Evolutionary conservation across 2,888 invertebrate species (phyloP).

Genomic region (Drosophila pseudotalamancana): DNA sequence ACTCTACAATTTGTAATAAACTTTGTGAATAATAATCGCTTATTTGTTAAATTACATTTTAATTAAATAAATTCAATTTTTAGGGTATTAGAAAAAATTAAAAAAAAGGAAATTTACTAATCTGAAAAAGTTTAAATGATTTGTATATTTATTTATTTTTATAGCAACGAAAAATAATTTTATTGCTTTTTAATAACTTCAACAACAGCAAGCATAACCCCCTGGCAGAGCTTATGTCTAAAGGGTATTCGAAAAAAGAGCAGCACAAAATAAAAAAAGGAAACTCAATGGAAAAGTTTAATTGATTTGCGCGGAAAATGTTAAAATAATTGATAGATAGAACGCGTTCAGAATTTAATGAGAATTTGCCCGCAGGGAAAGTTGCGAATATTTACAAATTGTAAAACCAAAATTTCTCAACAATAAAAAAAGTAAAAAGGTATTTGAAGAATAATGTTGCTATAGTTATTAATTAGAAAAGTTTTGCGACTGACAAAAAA

Average conservation of each 20-base stretch:
- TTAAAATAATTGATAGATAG: conserved; percentile 74
- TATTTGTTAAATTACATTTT: no score
- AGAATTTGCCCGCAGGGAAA: conserved; percentile 46
- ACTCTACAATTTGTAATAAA: no score
- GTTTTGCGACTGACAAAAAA: conserved; percentile 37
- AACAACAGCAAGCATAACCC: no score
- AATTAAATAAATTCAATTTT: no score
- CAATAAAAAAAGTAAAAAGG: conserved; percentile 8
- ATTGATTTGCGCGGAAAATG: conserved; percentile 70
- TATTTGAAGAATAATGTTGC: neutral
- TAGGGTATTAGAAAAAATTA: no score
- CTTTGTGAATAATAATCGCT: no score
- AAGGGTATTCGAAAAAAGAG: conserved; percentile 9
- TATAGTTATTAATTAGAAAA: conserved; percentile 71
- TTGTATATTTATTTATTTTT: no score
- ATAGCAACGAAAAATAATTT: no score
- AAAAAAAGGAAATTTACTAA: no score
- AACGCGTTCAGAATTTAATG: conserved; percentile 44
- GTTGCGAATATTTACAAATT: conserved; percentile 45
- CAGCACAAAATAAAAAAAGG: neutral
- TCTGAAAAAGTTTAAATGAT: no score
- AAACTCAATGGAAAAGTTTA: conserved; percentile 62
- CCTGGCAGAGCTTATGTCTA: no score
- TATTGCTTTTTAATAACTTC: no score
- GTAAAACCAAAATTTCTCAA: conserved; percentile 36